A percentile compares a stretch with the other conserved stretches of the same genome.
phyloP scores from a whole-genome alignment of 2,797 vertebrate genomes.

The Falco biarmicus region DNA sequence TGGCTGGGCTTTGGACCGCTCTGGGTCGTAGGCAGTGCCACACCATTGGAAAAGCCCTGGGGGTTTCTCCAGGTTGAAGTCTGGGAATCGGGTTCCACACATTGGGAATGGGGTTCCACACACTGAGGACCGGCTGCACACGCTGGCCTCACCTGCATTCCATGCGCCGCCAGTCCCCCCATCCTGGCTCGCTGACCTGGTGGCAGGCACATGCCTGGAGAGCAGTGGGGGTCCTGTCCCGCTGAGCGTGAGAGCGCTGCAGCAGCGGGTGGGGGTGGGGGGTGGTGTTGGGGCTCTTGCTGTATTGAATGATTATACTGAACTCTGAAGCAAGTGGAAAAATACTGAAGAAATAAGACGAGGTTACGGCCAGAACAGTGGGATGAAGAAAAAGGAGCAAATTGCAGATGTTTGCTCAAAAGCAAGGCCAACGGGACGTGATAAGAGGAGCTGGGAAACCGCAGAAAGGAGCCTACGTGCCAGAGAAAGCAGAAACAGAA shows the following conservation, averaged over 20 bases:
- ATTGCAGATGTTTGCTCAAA: too few relatives aligned
- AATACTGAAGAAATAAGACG: too few relatives aligned
- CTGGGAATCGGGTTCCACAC: neutral
- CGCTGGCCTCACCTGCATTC: neutral
- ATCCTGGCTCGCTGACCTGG: neutral
- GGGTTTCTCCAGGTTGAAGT: neutral
- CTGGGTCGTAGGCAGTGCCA: neutral
- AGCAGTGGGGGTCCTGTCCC: neutral
- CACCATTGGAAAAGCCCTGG: neutral
- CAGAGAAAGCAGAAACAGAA: too few relatives aligned
- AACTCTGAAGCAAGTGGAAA: too few relatives aligned
- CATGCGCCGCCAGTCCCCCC: neutral
- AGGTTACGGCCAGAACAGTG: too few relatives aligned
- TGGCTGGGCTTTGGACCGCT: neutral
- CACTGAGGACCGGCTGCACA: fast-evolving
- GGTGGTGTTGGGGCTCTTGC: too few relatives aligned
- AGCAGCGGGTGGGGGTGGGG: neutral
- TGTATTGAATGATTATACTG: too few relatives aligned
- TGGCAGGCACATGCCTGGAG: neutral
- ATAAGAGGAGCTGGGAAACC: too few relatives aligned
- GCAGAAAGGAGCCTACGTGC: too few relatives aligned
- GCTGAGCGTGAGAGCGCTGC: neutral
- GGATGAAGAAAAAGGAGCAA: too few relatives aligned
- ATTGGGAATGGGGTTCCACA: too few relatives aligned
- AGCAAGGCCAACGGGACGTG: too few relatives aligned